Evolutionary conservation across 2,797 vertebrate species (phyloP).

Genomic region (Australoheros facetus): DNA sequence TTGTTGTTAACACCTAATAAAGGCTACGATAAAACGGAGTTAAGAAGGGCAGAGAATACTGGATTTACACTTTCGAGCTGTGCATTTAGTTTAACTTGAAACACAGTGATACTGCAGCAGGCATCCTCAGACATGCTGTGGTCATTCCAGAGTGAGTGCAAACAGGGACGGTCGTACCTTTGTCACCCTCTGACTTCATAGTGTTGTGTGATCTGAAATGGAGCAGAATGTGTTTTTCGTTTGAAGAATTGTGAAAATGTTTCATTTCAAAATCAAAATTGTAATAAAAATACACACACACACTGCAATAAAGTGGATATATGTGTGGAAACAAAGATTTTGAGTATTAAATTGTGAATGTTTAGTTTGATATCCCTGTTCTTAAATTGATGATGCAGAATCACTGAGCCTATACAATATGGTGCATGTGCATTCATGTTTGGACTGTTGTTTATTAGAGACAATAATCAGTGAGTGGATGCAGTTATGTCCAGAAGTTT

Average conservation of each 20-base stretch:
- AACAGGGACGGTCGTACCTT: background rate
- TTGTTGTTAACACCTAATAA: background rate
- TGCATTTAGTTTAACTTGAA: background rate
- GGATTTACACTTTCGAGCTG: background rate
- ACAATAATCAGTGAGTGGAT: background rate
- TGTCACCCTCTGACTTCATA: background rate
- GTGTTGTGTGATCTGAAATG: background rate
- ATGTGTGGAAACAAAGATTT: too few relatives aligned
- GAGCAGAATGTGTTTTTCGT: background rate
- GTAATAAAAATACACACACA: background rate
- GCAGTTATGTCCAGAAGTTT: background rate
- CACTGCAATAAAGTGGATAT: background rate
- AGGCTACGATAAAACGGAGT: background rate
- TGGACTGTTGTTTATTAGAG: background rate
- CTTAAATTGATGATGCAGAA: background rate
- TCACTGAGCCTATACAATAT: background rate
- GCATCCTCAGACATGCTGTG: background rate
- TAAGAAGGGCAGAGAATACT: background rate
- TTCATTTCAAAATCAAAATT: background rate
- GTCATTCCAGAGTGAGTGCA: background rate
- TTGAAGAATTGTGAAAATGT: background rate
- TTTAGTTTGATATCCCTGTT: background rate
- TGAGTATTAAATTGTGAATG: background rate
- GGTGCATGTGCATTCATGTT: background rate
- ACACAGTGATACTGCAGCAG: background rate